These are phyloP conservation scores for Pteria penguin DNA, from an alignment of 2,888 invertebrate genomes.

Conservation along the genomic window DNA sequence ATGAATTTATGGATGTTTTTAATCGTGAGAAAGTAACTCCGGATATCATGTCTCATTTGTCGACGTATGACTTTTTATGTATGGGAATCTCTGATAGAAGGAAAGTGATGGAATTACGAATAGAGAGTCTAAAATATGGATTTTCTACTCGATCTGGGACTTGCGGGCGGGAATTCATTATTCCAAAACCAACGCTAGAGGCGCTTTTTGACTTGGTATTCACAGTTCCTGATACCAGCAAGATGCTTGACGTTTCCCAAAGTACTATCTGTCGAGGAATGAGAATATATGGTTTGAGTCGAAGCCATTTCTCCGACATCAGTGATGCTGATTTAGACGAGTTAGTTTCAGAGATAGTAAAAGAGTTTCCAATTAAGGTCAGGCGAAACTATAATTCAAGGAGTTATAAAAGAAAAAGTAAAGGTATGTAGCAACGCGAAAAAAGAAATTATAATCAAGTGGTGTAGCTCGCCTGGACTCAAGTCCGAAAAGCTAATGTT, in stretches of 20 bases:
- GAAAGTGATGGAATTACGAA: conserved; percentile 41
- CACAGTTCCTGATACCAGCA: conserved; percentile 34
- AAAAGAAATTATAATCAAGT: too few species aligned
- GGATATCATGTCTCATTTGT: conserved; percentile 30
- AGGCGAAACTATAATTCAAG: not conserved
- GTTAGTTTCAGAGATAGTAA: not conserved
- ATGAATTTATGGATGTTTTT: conserved; percentile 13
- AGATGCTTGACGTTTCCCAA: conserved; percentile 29
- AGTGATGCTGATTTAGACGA: conserved; percentile 12
- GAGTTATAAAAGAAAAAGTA: not conserved
- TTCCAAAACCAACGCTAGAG: conserved; percentile 27
- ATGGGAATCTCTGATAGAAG: conserved; percentile 25
- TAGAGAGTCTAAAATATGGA: conserved; percentile 39
- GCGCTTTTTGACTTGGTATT: conserved; percentile 27
- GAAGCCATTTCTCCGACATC: conserved; percentile 26
- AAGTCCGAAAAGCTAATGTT: too few species aligned
- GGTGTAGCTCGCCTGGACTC: too few species aligned
- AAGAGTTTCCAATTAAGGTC: conserved; percentile 16
- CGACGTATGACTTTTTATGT: conserved; percentile 27
- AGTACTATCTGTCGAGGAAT: conserved; percentile 35
- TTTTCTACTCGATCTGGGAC: not conserved
- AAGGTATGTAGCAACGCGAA: too few species aligned
- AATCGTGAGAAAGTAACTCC: conserved; percentile 32
- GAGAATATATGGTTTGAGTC: conserved; percentile 16
- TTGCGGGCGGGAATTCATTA: conserved; percentile 18